Conservation (phyloP, 2,888 invertebrate genomes). For the Bhutanitis thaidina region DNA sequence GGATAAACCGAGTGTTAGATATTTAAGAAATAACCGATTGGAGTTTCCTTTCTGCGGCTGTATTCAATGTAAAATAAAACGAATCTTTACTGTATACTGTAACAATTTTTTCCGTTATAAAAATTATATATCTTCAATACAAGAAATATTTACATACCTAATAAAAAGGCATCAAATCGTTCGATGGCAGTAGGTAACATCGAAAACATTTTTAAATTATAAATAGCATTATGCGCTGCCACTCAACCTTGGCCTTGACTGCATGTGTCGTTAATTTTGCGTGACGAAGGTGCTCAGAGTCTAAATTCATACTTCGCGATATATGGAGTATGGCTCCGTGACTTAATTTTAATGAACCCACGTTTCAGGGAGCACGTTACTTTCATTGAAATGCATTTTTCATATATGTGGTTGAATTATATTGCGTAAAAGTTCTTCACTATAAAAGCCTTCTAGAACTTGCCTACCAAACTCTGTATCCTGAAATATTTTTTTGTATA, state of each 20-base stretch:
- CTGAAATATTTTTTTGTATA: too few species aligned
- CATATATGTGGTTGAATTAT: background rate
- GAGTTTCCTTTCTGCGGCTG: too few species aligned
- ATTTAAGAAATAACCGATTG: too few species aligned
- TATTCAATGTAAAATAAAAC: too few species aligned
- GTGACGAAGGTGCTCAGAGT: background rate
- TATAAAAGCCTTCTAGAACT: too few species aligned
- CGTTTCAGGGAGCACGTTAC: background rate
- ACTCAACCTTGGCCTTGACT: constrained; percentile 3
- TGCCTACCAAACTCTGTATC: too few species aligned
- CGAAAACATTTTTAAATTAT: background rate
- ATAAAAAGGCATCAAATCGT: background rate
- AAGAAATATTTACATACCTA: too few species aligned
- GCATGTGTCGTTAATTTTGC: background rate
- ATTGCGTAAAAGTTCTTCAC: constrained; percentile 1
- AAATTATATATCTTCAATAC: too few species aligned
- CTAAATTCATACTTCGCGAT: background rate
- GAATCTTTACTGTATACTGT: too few species aligned
- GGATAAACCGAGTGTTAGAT: too few species aligned
- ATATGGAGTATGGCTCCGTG: background rate
- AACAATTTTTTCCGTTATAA: too few species aligned
- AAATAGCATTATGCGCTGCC: background rate
- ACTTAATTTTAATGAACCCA: constrained; percentile 5
- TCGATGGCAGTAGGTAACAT: background rate
- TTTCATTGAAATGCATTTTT: constrained; percentile 7